phyloP scores from a whole-genome alignment of 2,888 invertebrate genomes.

The Tetanocera ferruginea region DNA sequence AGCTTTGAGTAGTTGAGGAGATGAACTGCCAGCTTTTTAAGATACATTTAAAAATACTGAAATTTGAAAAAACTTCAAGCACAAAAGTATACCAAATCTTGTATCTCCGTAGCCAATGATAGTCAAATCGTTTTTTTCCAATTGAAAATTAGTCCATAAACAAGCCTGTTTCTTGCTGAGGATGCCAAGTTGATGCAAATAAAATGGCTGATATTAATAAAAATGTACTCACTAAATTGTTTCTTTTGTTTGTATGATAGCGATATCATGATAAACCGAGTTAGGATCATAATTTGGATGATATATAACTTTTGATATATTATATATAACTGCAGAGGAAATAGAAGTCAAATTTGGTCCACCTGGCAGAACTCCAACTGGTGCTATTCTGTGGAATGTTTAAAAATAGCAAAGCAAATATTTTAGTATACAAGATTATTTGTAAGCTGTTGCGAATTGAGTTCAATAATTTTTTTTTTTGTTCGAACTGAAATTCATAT shows the following conservation, averaged over 20 bases:
- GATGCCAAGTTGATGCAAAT: no score
- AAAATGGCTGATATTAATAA: no score
- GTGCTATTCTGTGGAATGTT: neutral
- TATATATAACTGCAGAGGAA: no score
- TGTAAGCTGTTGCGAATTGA: no score
- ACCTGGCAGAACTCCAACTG: constrained; percentile 5
- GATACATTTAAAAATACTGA: neutral
- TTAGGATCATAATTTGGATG: constrained; percentile 29
- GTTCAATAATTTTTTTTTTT: no score
- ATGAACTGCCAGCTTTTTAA: constrained; percentile 31
- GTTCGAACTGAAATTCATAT: no score
- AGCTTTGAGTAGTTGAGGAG: constrained; percentile 57
- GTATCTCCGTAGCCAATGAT: constrained; percentile 43
- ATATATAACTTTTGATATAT: constrained; percentile 6
- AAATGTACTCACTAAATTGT: neutral
- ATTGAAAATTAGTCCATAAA: neutral
- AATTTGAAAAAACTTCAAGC: no score
- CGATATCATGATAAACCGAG: constrained; percentile 37
- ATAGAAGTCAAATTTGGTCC: neutral
- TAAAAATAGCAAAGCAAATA: no score
- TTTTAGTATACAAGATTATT: no score
- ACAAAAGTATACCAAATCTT: constrained; percentile 37
- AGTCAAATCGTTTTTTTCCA: constrained; percentile 30
- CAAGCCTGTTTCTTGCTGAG: no score
- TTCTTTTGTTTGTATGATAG: constrained; percentile 27